Evolutionary conservation across 92 coral and sea anemone species (phyloP).

Genomic region (Epizoanthus rinbou): DNA sequence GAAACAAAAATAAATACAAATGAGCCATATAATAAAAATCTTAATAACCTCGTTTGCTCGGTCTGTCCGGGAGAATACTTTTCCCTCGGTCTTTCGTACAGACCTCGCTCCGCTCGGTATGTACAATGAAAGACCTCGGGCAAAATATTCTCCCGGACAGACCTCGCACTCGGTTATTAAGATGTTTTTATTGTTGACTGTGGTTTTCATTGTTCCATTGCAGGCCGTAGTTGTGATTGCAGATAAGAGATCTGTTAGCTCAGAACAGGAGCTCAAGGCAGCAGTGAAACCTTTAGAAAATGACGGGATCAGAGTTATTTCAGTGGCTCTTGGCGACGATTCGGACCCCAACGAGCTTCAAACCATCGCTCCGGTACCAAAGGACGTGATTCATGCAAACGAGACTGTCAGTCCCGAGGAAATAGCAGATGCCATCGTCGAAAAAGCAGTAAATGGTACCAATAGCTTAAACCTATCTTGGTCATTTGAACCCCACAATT

Average conservation of each 20-base stretch:
- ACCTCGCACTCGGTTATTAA: too few species aligned
- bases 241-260: constrained; percentile 25
- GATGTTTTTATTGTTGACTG: too few species aligned
- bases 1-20: too few species aligned
- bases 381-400: constrained; percentile 29
- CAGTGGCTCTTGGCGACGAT: constrained; percentile 50
- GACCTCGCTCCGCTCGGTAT: too few species aligned
- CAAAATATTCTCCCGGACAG: too few species aligned
- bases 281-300: constrained; percentile 39
- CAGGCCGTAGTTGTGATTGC: constrained; percentile 54
- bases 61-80: too few species aligned
- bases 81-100: too few species aligned
- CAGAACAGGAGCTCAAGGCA: constrained; percentile 33
- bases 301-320: constrained; percentile 41
- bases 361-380: constrained; percentile 11
- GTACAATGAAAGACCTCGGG: too few species aligned
- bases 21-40: too few species aligned
- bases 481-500: too few species aligned
- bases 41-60: too few species aligned
- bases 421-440: constrained; percentile 17
- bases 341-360: constrained; percentile 38
- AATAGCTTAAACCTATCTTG: not conserved
- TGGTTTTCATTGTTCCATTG: not conserved
- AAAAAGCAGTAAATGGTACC: constrained; percentile 13
- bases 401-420: constrained; percentile 7